Evolutionary conservation across 2,797 vertebrate genomes (phyloP), one percentile per base, ranked within the genome.

Genomic region (Rhinoraja longicauda): DNA sequence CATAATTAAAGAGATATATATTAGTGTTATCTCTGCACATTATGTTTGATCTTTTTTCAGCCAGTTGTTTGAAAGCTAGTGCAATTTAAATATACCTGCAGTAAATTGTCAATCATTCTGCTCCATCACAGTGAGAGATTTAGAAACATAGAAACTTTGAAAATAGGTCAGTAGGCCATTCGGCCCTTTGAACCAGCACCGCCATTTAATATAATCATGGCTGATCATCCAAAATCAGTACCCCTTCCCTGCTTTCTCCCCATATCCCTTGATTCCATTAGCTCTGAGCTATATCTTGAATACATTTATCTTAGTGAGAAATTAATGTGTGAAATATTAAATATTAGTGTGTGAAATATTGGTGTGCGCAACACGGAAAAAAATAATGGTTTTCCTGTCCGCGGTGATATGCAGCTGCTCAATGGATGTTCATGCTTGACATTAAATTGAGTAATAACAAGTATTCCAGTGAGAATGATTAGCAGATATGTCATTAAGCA

Each of bases 1-100:
- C 45, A 59, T 84, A 84, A 53, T 59, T 84, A 57, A n/a, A 57
- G 53, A 59, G 77, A 39, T 84, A 84, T 84, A 39, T 84, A 84
- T 84, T 59, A 59, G 26, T 84, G 53, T 84, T 12, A 26, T 26
- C 6, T 39, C 32, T 84, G 12, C 24, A 84, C 24, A 57, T 84
- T 53, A 84, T 13, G 24, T 29, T 59, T 45, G 6, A 45, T 79
- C 77, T 36, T 79, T 79, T 79, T 21, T 36, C 36, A 45, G 39
- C 45, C 36, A 21, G 21, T 39, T 79, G 36, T 79, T 79, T 79
- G 45, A 79, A 79, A 39, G 15, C 19, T 2, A 7, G 13, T 29
- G 29, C 17, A 78, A 78, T 78, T 78, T 78, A 78, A 17, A 39
- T 78, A 45, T 79, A 39, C 79, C 36, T 45, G 77, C 36, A 45